Base-by-base conservation (phyloP, 2,797 vertebrate species). In the Picus viridis region DNA sequence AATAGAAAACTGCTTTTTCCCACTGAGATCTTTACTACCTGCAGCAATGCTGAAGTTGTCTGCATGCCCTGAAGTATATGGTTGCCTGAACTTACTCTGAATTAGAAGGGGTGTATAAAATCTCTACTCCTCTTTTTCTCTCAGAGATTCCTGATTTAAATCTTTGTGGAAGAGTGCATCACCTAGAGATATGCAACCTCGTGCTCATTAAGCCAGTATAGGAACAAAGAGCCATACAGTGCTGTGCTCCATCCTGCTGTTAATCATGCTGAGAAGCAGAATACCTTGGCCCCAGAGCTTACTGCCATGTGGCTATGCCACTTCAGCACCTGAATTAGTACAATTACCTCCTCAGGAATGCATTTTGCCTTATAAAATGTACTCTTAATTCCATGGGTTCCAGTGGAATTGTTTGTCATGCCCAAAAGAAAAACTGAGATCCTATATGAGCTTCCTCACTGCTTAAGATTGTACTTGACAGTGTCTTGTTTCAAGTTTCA, bases 311-410 rank as follows among this genome's bases (percentile, higher is more conserved):
- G 56, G 32, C 83, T 78, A 1, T 29, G 45, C 54, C 14, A 74
- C 86, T 77, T 83, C 61, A 58, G 78, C 68, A 79, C 64, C 54
- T 77, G 69, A 71, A 62, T 59, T 75, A 83, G 76, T 84, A 83
- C 56, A 68, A 68, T 39, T 0, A 0, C 59, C 76, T 81, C 49
- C 72, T 92, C 79, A 77, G 75, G 81, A 94, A 77, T 62, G 71
- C 12, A 54, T 90, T 87, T 89, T 92, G 73, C 83, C 53, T 86
- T 94, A 59, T 20, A 56, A 88, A 83, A 72, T 53, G 3, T 41
- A 27, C 32, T 83, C 62, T 61, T 83, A 79, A 68, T 90, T 83
- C 69, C 18, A 6, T 29, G 64, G 24, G 49, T 72, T 78, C 59
- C 27, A n/a, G 22, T 56, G 63, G 43, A 71, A 67, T 74, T 34